These are phyloP conservation scores for Diabrotica virgifera DNA, from an alignment of 1,140 invertebrate species.

Conservation along the genomic window DNA sequence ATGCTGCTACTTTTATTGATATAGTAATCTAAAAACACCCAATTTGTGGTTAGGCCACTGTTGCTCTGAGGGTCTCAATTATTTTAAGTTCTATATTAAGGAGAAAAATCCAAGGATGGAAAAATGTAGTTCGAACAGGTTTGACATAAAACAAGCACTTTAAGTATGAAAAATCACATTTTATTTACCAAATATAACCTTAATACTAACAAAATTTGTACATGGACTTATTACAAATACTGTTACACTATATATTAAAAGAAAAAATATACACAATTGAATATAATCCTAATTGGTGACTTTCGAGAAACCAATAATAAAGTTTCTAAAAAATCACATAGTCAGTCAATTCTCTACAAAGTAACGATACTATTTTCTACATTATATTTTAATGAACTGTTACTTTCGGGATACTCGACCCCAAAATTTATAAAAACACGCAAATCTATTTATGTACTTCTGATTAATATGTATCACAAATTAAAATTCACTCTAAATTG, in stretches of 20 bases:
- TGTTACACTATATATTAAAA: constrained; percentile 28
- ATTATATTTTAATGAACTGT: constrained; percentile 21
- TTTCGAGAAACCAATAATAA: constrained; percentile 16
- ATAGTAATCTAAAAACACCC: no score
- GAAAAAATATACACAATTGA: constrained; percentile 31
- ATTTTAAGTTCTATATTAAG: no score
- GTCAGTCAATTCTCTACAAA: constrained; percentile 28
- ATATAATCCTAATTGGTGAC: constrained; percentile 22
- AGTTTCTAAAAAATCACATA: constrained; percentile 22
- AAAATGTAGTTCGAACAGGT: no score
- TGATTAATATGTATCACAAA: constrained; percentile 12
- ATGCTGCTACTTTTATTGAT: no score
- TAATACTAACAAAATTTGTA: constrained; percentile 40
- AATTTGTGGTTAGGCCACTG: no score
- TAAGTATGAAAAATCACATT: constrained; percentile 33
- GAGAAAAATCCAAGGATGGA: no score
- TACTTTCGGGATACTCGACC: constrained; percentile 7
- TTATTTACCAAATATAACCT: constrained; percentile 37
- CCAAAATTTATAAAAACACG: background rate
- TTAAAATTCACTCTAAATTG: constrained; percentile 18
- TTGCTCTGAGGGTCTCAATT: no score
- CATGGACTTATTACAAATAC: constrained; percentile 36
- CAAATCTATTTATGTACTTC: background rate
- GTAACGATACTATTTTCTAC: constrained; percentile 18
- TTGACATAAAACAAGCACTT: constrained; percentile 17